phyloP scores from a whole-genome alignment of 92 coral and sea anemone species.

The Palythoa heliodiscus region DNA sequence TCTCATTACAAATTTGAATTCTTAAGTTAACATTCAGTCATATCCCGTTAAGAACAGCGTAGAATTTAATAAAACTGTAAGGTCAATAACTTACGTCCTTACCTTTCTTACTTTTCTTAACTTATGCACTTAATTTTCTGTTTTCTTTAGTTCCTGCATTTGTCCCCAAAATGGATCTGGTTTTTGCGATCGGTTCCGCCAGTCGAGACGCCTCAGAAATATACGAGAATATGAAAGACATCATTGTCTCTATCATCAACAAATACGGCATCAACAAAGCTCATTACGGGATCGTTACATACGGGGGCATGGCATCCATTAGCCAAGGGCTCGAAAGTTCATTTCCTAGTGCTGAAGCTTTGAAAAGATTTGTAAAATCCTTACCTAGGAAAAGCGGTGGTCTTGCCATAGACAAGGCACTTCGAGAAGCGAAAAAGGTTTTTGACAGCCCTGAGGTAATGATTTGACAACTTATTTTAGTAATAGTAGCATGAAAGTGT shows the following conservation, averaged over 20 bases:
- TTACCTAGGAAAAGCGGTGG: slow-evolving; percentile 46
- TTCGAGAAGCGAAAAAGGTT: slow-evolving; percentile 41
- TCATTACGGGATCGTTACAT: slow-evolving; percentile 31
- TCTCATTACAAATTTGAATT: no score
- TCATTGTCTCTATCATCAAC: slow-evolving; percentile 39
- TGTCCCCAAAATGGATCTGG: slow-evolving; percentile 31
- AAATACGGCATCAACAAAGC: slow-evolving; percentile 47
- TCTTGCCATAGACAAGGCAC: slow-evolving; percentile 51
- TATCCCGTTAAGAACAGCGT: no score
- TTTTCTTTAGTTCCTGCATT: slow-evolving; percentile 28
- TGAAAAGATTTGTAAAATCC: slow-evolving; percentile 30
- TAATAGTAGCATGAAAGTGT: background rate
- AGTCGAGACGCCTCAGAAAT: slow-evolving; percentile 24
- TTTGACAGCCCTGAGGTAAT: slow-evolving; percentile 42
- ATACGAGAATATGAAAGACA: slow-evolving; percentile 43
- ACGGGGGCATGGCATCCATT: slow-evolving; percentile 22
- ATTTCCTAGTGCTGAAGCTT: background rate
- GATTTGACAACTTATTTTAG: background rate
- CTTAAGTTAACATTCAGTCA: no score
- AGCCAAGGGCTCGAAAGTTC: slow-evolving; percentile 16
- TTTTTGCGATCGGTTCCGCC: slow-evolving; percentile 19
- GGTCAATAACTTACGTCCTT: background rate
- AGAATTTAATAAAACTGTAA: background rate
- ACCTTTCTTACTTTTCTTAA: no score
- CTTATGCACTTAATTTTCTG: background rate